These are phyloP conservation scores for Tachysurus vachellii DNA, from an alignment of 2,113 vertebrate species.

Conservation along the genomic window DNA sequence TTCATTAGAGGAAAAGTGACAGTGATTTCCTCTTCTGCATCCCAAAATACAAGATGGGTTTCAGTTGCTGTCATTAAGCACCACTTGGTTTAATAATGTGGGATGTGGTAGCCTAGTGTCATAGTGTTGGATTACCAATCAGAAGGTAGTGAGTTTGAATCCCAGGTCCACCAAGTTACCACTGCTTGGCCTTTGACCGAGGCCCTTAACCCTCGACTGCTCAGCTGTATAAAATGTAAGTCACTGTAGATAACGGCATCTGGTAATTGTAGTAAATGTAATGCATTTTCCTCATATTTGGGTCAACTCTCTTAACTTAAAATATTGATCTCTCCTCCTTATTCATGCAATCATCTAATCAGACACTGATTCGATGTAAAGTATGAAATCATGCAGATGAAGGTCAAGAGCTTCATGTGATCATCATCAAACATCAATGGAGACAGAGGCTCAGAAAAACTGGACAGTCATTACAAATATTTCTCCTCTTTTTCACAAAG, in stretches of 20 bases:
- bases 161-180: too few relatives aligned
- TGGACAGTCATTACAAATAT: background rate
- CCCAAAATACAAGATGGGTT: background rate
- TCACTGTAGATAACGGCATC: too few relatives aligned
- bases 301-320: background rate
- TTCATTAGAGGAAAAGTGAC: background rate
- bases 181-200: too few relatives aligned
- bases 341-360: background rate
- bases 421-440: background rate
- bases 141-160: too few relatives aligned
- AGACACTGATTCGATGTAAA: background rate
- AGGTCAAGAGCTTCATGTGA: background rate
- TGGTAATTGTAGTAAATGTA: too few relatives aligned
- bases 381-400: background rate
- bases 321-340: background rate
- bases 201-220: too few relatives aligned
- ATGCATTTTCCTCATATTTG: background rate
- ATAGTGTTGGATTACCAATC: too few relatives aligned
- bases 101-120: too few relatives aligned
- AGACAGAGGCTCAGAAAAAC: background rate
- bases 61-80: too few relatives aligned
- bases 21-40: background rate
- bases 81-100: background rate
- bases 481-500: background rate
- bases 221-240: too few relatives aligned